phyloP scores from a whole-genome alignment of 1,140 invertebrate species.

The Drosophila repletoides region DNA sequence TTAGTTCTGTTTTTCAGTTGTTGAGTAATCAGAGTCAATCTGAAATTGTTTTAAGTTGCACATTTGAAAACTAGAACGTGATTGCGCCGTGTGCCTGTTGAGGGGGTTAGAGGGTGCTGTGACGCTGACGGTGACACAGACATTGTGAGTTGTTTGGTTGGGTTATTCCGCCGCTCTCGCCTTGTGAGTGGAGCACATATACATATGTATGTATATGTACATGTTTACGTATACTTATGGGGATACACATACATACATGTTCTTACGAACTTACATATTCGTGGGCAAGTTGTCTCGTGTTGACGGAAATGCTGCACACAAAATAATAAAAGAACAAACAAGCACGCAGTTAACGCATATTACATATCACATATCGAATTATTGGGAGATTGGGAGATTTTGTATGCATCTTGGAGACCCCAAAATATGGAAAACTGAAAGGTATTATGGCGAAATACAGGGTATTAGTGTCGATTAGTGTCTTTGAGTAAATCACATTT shows the following conservation, averaged over 20 bases:
- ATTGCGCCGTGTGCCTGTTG: conserved; percentile 35
- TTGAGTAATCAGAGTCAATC: conserved; percentile 72
- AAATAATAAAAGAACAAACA: conserved; percentile 35
- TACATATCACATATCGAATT: no score
- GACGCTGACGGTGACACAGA: no score
- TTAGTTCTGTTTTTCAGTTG: conserved; percentile 10
- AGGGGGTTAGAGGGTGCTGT: not conserved
- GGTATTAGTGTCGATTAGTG: no score
- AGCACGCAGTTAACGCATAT: not conserved
- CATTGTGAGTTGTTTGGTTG: conserved; percentile 18
- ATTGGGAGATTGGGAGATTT: no score
- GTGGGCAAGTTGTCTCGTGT: not conserved
- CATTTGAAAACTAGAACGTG: conserved; percentile 73
- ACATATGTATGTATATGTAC: not conserved
- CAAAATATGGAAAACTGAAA: no score
- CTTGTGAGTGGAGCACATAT: conserved; percentile 19
- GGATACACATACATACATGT: not conserved
- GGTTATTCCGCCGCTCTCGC: conserved; percentile 17
- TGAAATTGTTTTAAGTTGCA: conserved; percentile 67
- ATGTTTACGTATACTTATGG: not conserved
- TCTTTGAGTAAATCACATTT: no score
- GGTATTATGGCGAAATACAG: no score
- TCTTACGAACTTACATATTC: no score
- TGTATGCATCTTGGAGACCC: no score
- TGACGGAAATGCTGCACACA: conserved; percentile 54